Evolutionary conservation across 2,797 vertebrate species (phyloP).

Genomic region (Uromys caudimaculatus): DNA sequence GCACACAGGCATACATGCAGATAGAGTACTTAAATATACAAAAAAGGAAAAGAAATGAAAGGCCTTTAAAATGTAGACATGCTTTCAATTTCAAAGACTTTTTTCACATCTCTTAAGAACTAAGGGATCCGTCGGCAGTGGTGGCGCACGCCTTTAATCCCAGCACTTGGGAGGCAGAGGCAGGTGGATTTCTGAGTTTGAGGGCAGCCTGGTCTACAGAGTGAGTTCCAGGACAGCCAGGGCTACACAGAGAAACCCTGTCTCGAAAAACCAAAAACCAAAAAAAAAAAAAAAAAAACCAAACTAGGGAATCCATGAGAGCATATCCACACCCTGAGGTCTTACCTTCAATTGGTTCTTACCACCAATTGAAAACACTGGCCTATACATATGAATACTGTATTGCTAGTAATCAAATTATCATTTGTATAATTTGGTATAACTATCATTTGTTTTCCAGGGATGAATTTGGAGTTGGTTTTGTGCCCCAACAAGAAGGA

Average conservation of each 20-base stretch:
- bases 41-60: not conserved
- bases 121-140: slow-evolving; percentile 15
- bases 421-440: slow-evolving; percentile 38
- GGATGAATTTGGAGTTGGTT: slow-evolving; percentile 61
- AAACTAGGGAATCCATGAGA: slow-evolving; percentile 27
- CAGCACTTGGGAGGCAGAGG: too few species aligned
- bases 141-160: too few species aligned
- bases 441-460: slow-evolving; percentile 72
- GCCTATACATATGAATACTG: slow-evolving; percentile 44
- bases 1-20: not conserved
- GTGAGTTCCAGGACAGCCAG: too few species aligned
- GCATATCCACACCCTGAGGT: slow-evolving; percentile 58
- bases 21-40: not conserved
- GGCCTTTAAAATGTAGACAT: slow-evolving; percentile 56
- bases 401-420: slow-evolving; percentile 46
- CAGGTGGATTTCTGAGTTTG: too few species aligned
- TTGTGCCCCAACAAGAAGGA: slow-evolving; percentile 54
- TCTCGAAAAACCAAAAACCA: too few species aligned
- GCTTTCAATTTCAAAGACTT: slow-evolving; percentile 52
- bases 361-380: slow-evolving; percentile 68
- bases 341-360: too few species aligned
- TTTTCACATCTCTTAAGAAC: not conserved
- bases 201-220: too few species aligned
- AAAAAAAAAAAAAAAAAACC: too few species aligned
- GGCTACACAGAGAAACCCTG: too few species aligned